Evolutionary conservation across 2,113 vertebrate species (phyloP).

Genomic region (Otis tarda): DNA sequence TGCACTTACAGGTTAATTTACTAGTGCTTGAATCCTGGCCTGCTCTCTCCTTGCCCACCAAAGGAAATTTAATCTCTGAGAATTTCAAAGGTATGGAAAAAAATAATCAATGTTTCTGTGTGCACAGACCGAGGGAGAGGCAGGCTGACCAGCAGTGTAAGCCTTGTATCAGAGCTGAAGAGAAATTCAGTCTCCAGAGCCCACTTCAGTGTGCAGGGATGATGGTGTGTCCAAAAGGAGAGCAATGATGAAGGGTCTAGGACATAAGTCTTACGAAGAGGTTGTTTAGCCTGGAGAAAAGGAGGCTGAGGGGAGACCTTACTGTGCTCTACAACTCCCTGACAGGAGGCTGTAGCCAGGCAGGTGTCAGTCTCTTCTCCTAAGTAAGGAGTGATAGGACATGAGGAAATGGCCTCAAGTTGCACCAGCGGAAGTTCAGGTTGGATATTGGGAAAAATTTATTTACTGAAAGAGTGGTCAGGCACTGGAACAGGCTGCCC

Average conservation of each 20-base stretch:
- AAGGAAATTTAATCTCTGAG: not conserved
- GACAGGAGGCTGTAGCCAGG: no score
- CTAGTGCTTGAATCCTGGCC: not conserved
- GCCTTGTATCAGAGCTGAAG: not conserved
- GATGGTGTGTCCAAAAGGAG: fast-evolving
- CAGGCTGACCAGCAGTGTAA: fast-evolving
- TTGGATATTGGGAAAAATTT: no score
- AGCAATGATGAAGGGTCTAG: not conserved
- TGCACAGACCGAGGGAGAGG: not conserved
- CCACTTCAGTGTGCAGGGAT: not conserved
- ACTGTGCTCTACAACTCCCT: fast-evolving
- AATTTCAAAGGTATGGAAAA: not conserved
- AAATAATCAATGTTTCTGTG: not conserved
- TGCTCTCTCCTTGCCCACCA: not conserved
- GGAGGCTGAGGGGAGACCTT: not conserved
- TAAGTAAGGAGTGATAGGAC: not conserved
- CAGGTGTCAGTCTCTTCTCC: fast-evolving
- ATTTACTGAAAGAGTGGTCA: fast-evolving
- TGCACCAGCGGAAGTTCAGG: not conserved
- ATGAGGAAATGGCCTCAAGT: not conserved
- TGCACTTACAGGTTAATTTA: not conserved
- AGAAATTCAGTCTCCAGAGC: not conserved
- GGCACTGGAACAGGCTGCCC: not conserved
- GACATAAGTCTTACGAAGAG: not conserved
- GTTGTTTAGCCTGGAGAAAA: not conserved